These are phyloP conservation scores for Metalampra italica DNA, from an alignment of 2,888 invertebrate species.

Conservation along the genomic window DNA sequence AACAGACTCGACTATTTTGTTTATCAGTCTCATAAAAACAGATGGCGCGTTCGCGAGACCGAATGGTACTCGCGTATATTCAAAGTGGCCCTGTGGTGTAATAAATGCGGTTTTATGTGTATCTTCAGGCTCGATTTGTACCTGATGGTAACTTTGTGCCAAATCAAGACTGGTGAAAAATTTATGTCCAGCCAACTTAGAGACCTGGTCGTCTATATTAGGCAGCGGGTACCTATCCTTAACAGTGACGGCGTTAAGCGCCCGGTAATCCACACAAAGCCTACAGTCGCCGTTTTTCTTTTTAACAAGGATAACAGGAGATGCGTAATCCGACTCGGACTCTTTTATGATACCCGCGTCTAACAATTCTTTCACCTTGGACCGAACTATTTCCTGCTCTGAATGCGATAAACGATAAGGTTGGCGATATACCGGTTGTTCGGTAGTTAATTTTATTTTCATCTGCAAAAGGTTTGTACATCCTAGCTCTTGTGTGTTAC, in stretches of 20 bases:
- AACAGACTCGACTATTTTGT: conserved; percentile 9
- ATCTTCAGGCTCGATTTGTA: conserved; percentile 10
- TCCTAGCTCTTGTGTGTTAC: not conserved
- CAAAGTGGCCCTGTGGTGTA: conserved; percentile 19
- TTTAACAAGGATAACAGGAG: conserved; percentile 21
- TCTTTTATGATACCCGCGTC: conserved; percentile 21
- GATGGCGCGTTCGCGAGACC: conserved; percentile 21
- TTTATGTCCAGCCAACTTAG: conserved; percentile 17
- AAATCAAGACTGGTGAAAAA: conserved; percentile 22
- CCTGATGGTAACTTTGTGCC: conserved; percentile 21
- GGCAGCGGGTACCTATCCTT: conserved; percentile 24
- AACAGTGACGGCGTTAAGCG: conserved; percentile 19
- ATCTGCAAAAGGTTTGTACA: not conserved
- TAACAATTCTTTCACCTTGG: conserved; percentile 18
- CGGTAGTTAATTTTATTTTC: not conserved
- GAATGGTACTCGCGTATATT: conserved; percentile 20
- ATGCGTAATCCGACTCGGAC: conserved; percentile 20
- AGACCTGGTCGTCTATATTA: conserved; percentile 22
- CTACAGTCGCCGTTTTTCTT: conserved; percentile 24
- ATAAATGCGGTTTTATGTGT: conserved; percentile 21
- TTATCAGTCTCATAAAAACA: conserved; percentile 17
- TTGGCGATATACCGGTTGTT: conserved; percentile 9
- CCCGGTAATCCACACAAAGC: conserved; percentile 24
- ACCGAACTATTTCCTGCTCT: conserved; percentile 9
- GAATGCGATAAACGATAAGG: conserved; percentile 14